Conservation (phyloP, 2,888 invertebrate species). For the Molanna angustata region DNA sequence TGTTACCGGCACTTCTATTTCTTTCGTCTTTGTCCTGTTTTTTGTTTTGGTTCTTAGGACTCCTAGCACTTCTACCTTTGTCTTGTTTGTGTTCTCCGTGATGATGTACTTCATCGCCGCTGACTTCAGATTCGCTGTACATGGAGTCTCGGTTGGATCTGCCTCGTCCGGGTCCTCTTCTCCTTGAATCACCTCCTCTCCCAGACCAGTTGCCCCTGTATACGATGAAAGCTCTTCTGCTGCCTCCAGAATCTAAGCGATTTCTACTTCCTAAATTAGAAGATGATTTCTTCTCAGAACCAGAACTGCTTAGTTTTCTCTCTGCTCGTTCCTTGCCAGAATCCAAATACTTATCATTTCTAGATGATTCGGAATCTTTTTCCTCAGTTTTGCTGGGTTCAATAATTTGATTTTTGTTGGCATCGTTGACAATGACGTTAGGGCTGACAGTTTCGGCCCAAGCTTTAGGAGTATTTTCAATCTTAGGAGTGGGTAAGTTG, state of each 20-base stretch:
- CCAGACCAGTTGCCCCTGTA: conserved; percentile 45
- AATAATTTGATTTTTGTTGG: conserved; percentile 27
- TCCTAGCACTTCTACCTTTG: conserved; percentile 54
- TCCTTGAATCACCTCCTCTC: conserved; percentile 49
- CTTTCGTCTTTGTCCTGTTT: conserved; percentile 55
- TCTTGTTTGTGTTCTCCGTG: conserved; percentile 55
- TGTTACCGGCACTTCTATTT: conserved; percentile 16
- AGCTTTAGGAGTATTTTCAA: conserved; percentile 38
- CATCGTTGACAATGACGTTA: conserved; percentile 15
- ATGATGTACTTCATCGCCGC: conserved; percentile 66
- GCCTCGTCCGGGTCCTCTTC: conserved; percentile 39
- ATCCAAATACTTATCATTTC: conserved; percentile 34
- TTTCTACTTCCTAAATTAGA: conserved; percentile 41
- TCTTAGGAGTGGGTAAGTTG: conserved; percentile 20
- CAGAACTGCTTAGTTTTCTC: conserved; percentile 49
- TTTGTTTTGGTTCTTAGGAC: conserved; percentile 51
- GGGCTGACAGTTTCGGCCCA: conserved; percentile 49
- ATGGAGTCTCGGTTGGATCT: conserved; percentile 50
- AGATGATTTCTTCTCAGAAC: conserved; percentile 49
- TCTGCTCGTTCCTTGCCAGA: conserved; percentile 47
- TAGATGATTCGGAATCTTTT: conserved; percentile 38
- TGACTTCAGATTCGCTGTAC: conserved; percentile 72
- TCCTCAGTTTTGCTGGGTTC: conserved; percentile 45
- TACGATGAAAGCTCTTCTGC: conserved; percentile 48
- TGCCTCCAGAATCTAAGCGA: conserved; percentile 38